These are phyloP conservation scores for Amorpha juglandis DNA, from an alignment of 2,888 invertebrate species.

Conservation along the genomic window DNA sequence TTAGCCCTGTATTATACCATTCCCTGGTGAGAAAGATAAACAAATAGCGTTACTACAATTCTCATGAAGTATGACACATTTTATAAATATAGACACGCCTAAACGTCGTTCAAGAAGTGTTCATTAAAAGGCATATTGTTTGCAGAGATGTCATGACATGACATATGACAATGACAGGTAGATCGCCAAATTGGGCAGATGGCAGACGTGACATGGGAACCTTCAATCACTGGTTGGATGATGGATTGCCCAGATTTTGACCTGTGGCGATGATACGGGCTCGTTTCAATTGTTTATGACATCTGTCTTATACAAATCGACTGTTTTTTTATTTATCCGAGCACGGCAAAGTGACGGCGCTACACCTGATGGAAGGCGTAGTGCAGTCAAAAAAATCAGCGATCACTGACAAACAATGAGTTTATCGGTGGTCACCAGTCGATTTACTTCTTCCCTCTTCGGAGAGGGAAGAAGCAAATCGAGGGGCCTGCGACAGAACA, in stretches of 20 bases:
- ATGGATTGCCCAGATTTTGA: slow-evolving; percentile 4
- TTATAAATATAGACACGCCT: neutral
- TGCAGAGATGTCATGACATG: slow-evolving; percentile 8
- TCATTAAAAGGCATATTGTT: slow-evolving; percentile 18
- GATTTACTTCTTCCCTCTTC: too few relatives aligned
- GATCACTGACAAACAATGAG: too few relatives aligned
- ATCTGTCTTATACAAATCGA: neutral
- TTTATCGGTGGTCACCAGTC: too few relatives aligned
- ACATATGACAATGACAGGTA: slow-evolving; percentile 1
- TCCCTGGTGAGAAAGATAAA: too few relatives aligned
- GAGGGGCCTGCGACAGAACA: too few relatives aligned
- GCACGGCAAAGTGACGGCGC: too few relatives aligned
- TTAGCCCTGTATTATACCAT: too few relatives aligned
- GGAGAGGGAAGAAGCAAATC: too few relatives aligned
- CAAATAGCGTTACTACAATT: neutral
- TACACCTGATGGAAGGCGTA: too few relatives aligned
- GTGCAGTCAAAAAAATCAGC: too few relatives aligned
- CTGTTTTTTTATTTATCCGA: neutral
- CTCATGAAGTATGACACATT: neutral
- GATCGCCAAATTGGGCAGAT: slow-evolving; percentile 13
- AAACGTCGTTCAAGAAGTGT: neutral
- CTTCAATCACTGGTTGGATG: neutral
- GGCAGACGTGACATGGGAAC: slow-evolving; percentile 3
- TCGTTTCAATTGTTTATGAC: neutral
- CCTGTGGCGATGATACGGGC: neutral